Evolutionary conservation across 2,888 invertebrate species (phyloP), one percentile per base, ranked within the genome.

Genomic region (Mylabris sibirica): DNA sequence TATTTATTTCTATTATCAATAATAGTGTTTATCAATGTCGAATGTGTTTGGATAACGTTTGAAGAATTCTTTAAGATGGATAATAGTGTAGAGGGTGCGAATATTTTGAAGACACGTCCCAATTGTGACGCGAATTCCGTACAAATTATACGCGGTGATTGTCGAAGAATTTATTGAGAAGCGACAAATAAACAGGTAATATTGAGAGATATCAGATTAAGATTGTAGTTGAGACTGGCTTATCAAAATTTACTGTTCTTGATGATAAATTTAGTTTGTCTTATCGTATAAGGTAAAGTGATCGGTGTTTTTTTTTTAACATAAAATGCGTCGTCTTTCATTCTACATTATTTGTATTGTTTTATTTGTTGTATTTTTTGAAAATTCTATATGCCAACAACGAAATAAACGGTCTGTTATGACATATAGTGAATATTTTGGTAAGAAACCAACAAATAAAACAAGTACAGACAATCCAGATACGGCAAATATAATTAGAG

Each of bases 401-500:
- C 14, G 14, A 38, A 41, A 24, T 2, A 61, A 41, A 61, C 4
- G 61, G 5, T 61, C 61, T 4, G 61, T 61, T 3, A 34, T 61
- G 30, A 61, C 61, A 2, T 67, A 63, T 41, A 12, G 59, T 8
- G 38, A 67, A 9, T 67, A 38, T 30, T 66, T 66, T n/a, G 17
- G 59, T 24, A 35, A 63, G 49, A 66, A 17, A 35, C 22, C 59
- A 35, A 57, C 41, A 41, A 34, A 66, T 60, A 6, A 8, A n/a
- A 35, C 57, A 20, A 61, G 30, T 30, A 30, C 30, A 30, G 30
- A 30, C 1, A 30, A 30, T 30, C 30, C 30, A 8, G 30, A 71
- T 41, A 22, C 59, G 9, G 74, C 74, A 3, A 67, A 72, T 59
- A 72, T 74, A 26, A 64, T 72, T 11, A 68, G 65, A 67, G 72